Evolutionary conservation across 2,797 vertebrate genomes (phyloP).

Genomic region (Megalops cyprinoides): DNA sequence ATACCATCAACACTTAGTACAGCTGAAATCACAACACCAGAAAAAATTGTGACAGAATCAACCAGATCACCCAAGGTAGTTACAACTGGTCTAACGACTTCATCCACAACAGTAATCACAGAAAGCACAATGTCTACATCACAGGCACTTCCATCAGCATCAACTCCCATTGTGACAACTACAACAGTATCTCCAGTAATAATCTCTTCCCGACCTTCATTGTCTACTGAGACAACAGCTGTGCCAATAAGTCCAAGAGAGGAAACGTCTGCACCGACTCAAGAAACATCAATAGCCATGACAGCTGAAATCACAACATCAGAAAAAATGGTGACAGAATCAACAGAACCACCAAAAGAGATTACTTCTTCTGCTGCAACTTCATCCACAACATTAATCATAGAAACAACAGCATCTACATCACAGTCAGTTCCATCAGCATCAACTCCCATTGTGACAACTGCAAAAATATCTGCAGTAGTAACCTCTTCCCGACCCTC

Average conservation of each 20-base stretch:
- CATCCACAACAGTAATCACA: slow-evolving; percentile 17
- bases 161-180: background rate
- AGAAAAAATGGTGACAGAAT: no score
- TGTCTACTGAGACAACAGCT: slow-evolving; percentile 5
- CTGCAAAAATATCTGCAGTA: background rate
- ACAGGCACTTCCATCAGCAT: background rate
- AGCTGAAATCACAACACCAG: background rate
- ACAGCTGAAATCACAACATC: no score
- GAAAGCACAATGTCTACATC: slow-evolving; percentile 26
- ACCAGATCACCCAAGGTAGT: slow-evolving; percentile 16
- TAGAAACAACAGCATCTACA: background rate
- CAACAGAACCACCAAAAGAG: background rate
- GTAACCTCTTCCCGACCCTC: background rate
- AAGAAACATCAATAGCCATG: no score
- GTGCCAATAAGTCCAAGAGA: no score
- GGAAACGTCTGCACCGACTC: slow-evolving; percentile 17
- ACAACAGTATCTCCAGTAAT: background rate
- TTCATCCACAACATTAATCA: slow-evolving; percentile 16
- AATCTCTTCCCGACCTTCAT: slow-evolving; percentile 23
- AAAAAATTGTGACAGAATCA: slow-evolving; percentile 1
- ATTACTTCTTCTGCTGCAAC: slow-evolving; percentile 24
- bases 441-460: background rate
- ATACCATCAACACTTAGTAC: background rate
- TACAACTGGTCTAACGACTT: slow-evolving; percentile 14
- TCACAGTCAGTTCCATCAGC: background rate